Evolutionary conservation across 2,113 vertebrate genomes (phyloP).

Genomic region (Agelaius tricolor): DNA sequence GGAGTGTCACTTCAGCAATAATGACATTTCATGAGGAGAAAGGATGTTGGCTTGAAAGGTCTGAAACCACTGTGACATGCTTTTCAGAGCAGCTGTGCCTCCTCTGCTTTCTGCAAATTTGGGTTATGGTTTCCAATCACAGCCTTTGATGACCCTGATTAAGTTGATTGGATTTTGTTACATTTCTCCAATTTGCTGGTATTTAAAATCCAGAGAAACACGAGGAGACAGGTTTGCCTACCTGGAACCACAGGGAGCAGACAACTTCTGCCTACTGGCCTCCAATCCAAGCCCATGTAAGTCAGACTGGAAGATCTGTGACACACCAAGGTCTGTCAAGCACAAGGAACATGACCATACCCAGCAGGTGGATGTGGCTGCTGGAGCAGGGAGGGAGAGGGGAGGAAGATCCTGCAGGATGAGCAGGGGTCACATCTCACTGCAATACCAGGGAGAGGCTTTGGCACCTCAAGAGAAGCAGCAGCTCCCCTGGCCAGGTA

Average conservation of each 20-base stretch:
- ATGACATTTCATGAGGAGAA: background rate
- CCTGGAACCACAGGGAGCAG: background rate
- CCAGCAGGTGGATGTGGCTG: conserved; percentile 55
- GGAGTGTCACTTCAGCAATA: background rate
- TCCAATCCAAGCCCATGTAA: conserved; percentile 53
- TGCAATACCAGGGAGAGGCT: conserved; percentile 24
- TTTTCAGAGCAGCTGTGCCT: background rate
- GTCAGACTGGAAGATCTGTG: conserved; percentile 40
- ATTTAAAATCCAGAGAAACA: background rate
- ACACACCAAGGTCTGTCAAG: conserved; percentile 72
- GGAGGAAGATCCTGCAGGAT: conserved; percentile 38
- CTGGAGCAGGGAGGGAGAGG: conserved; percentile 49
- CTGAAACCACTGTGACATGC: background rate
- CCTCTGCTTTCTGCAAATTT: background rate
- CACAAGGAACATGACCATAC: conserved; percentile 27
- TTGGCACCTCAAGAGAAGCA: conserved; percentile 49
- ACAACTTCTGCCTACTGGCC: background rate
- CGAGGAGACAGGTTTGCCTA: background rate
- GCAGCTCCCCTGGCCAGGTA: background rate
- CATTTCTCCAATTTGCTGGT: background rate
- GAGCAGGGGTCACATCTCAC: conserved; percentile 58
- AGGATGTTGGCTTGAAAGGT: background rate
- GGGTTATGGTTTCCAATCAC: background rate
- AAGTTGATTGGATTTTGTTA: background rate
- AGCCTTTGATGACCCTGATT: background rate